These are phyloP conservation scores for Dione juno DNA, from an alignment of 2,888 invertebrate species.

Conservation along the genomic window DNA sequence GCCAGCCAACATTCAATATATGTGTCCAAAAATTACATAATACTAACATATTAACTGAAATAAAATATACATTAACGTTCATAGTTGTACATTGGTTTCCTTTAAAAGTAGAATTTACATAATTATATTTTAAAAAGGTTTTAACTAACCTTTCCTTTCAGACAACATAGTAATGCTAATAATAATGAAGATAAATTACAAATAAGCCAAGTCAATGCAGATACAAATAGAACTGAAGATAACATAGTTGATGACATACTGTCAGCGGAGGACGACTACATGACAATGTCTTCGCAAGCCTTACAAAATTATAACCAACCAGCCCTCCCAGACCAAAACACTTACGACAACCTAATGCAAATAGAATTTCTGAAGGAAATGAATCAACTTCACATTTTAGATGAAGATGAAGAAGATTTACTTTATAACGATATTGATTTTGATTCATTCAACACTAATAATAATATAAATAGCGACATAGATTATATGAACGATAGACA, in stretches of 20 bases:
- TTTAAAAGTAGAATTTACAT: not conserved
- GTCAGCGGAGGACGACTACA: constrained; percentile 75
- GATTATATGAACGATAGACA: constrained; percentile 64
- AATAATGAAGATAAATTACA: constrained; percentile 44
- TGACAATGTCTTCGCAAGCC: constrained; percentile 65
- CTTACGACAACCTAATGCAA: constrained; percentile 68
- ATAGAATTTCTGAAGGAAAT: constrained; percentile 76
- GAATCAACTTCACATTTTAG: constrained; percentile 71
- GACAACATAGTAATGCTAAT: constrained; percentile 56
- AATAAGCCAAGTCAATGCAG: constrained; percentile 46
- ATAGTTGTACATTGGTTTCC: too few species aligned
- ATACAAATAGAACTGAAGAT: constrained; percentile 64
- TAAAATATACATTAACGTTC: too few species aligned
- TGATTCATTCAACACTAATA: constrained; percentile 70
- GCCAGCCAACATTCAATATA: too few species aligned
- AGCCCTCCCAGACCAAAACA: constrained; percentile 53
- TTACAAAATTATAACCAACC: constrained; percentile 53
- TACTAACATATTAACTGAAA: too few species aligned
- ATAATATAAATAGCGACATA: constrained; percentile 67
- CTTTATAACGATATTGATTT: constrained; percentile 75
- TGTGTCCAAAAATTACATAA: too few species aligned
- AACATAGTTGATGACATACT: constrained; percentile 77
- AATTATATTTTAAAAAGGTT: not conserved
- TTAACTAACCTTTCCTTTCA: constrained; percentile 26
- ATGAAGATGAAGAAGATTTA: constrained; percentile 62